Conservation (phyloP, 2,888 invertebrate species). For the Xanthostigma xanthostigma region DNA sequence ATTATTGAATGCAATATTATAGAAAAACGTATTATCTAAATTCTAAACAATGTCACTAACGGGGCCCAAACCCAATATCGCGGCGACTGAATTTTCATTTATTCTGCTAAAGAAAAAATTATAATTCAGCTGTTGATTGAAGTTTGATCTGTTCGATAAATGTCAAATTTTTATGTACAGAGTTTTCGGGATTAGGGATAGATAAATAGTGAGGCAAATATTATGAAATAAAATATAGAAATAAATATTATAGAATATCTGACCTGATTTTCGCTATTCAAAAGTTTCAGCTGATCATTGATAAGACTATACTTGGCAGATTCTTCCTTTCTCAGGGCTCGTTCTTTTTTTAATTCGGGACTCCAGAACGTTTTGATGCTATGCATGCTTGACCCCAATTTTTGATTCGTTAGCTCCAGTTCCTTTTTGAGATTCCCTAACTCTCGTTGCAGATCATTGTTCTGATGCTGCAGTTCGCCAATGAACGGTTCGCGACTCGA, state of each 20-base stretch:
- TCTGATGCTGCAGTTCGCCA: conserved; percentile 84
- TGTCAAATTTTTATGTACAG: no score
- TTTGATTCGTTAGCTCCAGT: conserved; percentile 90
- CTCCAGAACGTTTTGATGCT: conserved; percentile 99
- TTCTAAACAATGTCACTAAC: no score
- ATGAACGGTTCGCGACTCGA: conserved; percentile 44
- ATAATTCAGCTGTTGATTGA: no score
- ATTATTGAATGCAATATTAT: no score
- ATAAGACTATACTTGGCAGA: conserved; percentile 92
- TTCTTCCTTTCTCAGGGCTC: conserved; percentile 92
- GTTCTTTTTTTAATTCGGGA: conserved; percentile 96
- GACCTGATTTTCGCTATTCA: conserved; percentile 95
- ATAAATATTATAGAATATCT: no score
- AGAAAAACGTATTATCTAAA: no score
- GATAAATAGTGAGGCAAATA: no score
- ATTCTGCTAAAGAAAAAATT: no score
- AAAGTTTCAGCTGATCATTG: conserved; percentile 89
- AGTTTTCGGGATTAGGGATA: no score
- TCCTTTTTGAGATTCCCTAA: conserved; percentile 84
- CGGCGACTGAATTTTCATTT: no score
- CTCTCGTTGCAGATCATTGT: conserved; percentile 87
- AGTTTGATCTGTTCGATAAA: no score
- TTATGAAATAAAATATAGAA: not conserved
- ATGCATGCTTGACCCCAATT: conserved; percentile 97
- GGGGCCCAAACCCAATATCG: no score